phyloP scores from a whole-genome alignment of 2,888 invertebrate species.

The Heliconius charithonia region DNA sequence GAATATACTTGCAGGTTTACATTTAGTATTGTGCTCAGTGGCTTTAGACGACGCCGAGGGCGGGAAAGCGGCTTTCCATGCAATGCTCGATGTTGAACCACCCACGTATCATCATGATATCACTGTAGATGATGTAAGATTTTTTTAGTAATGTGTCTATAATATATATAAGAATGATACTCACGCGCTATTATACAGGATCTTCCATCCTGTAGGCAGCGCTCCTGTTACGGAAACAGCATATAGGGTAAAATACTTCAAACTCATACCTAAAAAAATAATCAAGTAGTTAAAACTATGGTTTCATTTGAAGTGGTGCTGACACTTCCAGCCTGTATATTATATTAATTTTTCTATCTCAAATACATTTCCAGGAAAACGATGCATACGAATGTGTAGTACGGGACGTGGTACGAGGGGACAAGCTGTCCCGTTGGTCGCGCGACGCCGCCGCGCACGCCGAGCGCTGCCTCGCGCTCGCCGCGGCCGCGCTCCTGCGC shows the following conservation, averaged over 20 bases:
- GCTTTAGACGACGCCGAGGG: slow-evolving; percentile 96
- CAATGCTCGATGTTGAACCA: slow-evolving; percentile 92
- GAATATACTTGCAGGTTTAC: slow-evolving; percentile 86
- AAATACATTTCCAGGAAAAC: slow-evolving; percentile 61
- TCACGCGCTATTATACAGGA: too few species aligned
- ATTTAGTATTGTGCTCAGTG: slow-evolving; percentile 94
- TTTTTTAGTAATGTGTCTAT: neutral
- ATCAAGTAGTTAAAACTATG: too few species aligned
- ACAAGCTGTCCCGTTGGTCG: slow-evolving; percentile 76
- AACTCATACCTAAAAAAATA: too few species aligned
- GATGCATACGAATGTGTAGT: slow-evolving; percentile 76
- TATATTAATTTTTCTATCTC: neutral
- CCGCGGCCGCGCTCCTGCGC: slow-evolving; percentile 73
- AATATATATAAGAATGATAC: too few species aligned
- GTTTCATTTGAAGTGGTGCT: too few species aligned
- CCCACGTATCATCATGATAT: slow-evolving; percentile 76
- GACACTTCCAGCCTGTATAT: too few species aligned
- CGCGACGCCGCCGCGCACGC: slow-evolving; percentile 73
- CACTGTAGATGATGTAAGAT: slow-evolving; percentile 71
- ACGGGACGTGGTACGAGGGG: slow-evolving; percentile 76
- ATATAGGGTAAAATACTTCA: too few species aligned
- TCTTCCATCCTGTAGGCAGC: too few species aligned
- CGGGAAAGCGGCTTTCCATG: slow-evolving; percentile 95
- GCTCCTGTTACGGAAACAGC: too few species aligned
- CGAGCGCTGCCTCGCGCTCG: slow-evolving; percentile 76